Evolutionary conservation across 2,113 vertebrate species (phyloP), one percentile per base, ranked within the genome.

Genomic region (Megaceryle maxima): DNA sequence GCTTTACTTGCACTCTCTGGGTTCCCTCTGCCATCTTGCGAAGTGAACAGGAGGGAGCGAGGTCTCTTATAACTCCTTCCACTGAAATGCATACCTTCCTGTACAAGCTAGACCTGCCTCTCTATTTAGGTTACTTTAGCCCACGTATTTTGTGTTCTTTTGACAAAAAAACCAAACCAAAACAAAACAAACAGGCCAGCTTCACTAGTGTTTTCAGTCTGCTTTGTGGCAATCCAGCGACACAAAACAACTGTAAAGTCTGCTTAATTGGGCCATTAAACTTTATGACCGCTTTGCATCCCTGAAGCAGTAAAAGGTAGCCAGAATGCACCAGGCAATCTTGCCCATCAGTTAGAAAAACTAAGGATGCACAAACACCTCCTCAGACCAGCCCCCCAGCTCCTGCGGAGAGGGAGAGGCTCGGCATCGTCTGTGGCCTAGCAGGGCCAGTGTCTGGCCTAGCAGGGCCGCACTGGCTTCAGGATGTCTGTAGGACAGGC

Each of bases 401-500:
- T 56, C 2, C 0, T 53, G 55, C 7, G 50, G 50, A 51, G 50
- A 46, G 5, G 17, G 68, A 57, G 48, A 31, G 5, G 7, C 43
- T 57, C 37, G 67, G 14, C 37, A 51, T 48, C 5, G 0, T 15
- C 19, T 72, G 3, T 7, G 43, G 43, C 43, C 43, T 41, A 41
- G 39, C 39, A 41, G 39, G 39, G 39, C 39, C 39, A 41, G 39
- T 41, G 39, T 21, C 53, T 28, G 48, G 26, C 70, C 55, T 48
- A n/a, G 24, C 1, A 2, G n/a, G 37, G 41, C 50, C 51, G 6
- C 0, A 0, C n/a, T 57, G 46, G 66, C 15, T 3, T 3, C 44
- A 31, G 33, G 22, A 13, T 53, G 17, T 57, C 31, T 0, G 2
- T 50, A 80, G 37, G 16, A 60, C 53, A 24, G 37, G 15, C 0